Conservation (phyloP, 2,888 invertebrate species). For the Eupsilia transversa region DNA sequence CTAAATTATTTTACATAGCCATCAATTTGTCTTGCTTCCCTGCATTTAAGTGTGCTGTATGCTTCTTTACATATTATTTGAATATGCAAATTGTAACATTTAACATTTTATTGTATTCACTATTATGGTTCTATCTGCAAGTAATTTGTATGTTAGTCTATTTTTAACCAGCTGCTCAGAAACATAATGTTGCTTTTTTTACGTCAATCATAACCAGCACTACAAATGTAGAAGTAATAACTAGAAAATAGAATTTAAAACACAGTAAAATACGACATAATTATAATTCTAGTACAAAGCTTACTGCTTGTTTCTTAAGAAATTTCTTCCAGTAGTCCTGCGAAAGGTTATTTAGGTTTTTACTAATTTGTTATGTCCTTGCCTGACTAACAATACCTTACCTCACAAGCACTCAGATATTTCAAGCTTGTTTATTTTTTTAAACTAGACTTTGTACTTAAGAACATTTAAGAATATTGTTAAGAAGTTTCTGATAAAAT, state of each 20-base stretch:
- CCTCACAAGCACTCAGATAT: background rate
- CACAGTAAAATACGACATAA: too few relatives aligned
- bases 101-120: slow-evolving; percentile 10
- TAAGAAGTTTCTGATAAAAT: background rate
- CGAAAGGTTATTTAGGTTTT: background rate
- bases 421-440: background rate
- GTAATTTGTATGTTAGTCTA: slow-evolving; percentile 4
- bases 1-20: slow-evolving; percentile 61
- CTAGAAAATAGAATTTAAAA: background rate
- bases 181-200: too few relatives aligned
- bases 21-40: slow-evolving; percentile 51
- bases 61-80: slow-evolving; percentile 47
- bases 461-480: background rate
- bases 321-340: too few relatives aligned
- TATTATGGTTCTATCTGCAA: slow-evolving; percentile 3
- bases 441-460: background rate
- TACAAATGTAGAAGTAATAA: too few relatives aligned
- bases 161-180: background rate
- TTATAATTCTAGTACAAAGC: too few relatives aligned
- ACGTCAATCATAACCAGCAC: background rate
- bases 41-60: slow-evolving; percentile 50
- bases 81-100: slow-evolving; percentile 40
- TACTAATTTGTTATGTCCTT: background rate
- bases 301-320: too few relatives aligned
- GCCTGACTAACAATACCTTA: background rate